Percentiles rank a stretch among this genome's conserved stretches.
Conservation (phyloP, 2,113 vertebrate genomes). For the Oriolus oriolus region DNA sequence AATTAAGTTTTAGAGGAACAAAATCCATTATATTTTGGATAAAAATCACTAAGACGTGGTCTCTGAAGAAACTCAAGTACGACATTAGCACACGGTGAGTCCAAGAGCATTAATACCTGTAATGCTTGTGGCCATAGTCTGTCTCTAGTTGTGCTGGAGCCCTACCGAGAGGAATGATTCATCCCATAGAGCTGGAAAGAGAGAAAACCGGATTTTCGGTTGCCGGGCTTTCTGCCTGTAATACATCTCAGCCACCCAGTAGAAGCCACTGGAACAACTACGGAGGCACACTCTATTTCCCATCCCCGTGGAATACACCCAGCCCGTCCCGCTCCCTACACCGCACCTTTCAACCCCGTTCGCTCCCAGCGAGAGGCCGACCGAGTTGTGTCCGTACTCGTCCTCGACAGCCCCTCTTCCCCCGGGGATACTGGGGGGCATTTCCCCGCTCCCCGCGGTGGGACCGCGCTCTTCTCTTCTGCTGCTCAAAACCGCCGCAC, state of each 20-base stretch:
- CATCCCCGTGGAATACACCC: background rate
- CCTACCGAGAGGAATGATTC: background rate
- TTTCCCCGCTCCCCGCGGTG: background rate
- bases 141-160: background rate
- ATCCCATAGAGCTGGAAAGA: background rate
- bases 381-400: background rate
- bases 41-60: background rate
- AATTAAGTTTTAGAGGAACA: background rate
- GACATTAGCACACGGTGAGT: accelerated
- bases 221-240: background rate
- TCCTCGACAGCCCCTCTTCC: background rate
- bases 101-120: background rate
- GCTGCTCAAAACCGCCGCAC: background rate
- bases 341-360: background rate
- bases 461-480: background rate
- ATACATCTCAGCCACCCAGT: background rate
- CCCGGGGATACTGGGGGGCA: background rate
- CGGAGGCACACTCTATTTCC: background rate
- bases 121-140: accelerated
- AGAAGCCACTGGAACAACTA: background rate
- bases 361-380: background rate
- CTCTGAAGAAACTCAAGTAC: background rate
- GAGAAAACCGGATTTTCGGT: background rate
- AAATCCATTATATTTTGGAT: background rate
- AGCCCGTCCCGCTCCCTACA: background rate